Evolutionary conservation across 2,797 vertebrate genomes (phyloP), one percentile per base, ranked within the genome.

Genomic region (Lacerta bilineata): DNA sequence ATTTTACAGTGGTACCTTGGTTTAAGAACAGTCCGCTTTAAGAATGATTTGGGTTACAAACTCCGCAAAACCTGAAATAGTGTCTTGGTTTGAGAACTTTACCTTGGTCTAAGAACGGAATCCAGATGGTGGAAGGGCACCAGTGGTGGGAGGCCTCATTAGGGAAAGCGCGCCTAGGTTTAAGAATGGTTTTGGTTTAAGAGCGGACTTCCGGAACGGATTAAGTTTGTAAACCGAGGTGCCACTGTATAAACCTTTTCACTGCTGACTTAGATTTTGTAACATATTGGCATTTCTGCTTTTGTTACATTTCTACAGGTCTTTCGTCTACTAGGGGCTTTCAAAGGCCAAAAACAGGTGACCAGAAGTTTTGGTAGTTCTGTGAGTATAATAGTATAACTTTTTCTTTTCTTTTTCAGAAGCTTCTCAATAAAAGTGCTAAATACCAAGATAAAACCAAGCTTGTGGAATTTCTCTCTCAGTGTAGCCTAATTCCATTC

Each of bases 341-440:
- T 98, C 91, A 97, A 95, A 95, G 97, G 85, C 90, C 97, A 97
- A 93, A 95, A 96, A 94, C 96, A 97, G 94, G 97, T 97, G 93
- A 97, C 97, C 93, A 97, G 96, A 97, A 96, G 93, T 46, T 98
- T 98, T 95, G 95, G 96, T 94, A 97, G 96, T 96, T 97, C 97
- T 94, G 98, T 99, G 97, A 98, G 98, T 98, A 97, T 96, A 94
- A 93, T 91, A 95, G 89, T 88, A 78, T 94, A 43, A 23, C 20
- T 55, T 83, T 75, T 79, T 91, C 84, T 89, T 94, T 95, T 94
- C 86, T 83, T 92, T 95, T 95, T 83, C 91, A 95, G 96, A 96
- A 96, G 96, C 96, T 97, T 97, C 96, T 97, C 96, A 96, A 96
- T 95, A 95, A 96, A 90, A 0, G 1, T 82, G 66, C 86, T 93